Base-by-base conservation (phyloP, 1,140 invertebrate species). In the Asbolus verrucosus region DNA sequence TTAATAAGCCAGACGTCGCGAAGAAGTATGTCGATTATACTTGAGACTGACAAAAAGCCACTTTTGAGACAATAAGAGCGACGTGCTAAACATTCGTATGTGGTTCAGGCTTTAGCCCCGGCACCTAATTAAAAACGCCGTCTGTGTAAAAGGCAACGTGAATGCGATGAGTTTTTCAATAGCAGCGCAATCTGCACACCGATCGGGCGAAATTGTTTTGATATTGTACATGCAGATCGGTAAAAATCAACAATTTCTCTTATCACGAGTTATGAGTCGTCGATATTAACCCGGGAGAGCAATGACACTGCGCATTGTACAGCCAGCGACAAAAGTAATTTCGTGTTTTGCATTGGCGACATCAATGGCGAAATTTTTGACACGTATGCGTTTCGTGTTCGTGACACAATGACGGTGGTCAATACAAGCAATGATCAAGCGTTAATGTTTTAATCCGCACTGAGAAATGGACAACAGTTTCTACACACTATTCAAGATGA, bases 11-110 rank as follows among this genome's bases (percentile, higher is more conserved):
- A 63, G 39, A 63, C 39, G 61, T 63, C 61, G 61, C 61, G 33
- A 62, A 39, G 31, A 63, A 63, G 33, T 63, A 63, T 63, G 61
- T 39, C 61, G 61, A 63, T 63, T 63, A 63, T 63, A 63, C 31
- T 63, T 39, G 59, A 62, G 14, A 9, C 46, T 54, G 46, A 54
- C 46, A 54, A 54, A 54, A 54, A 54, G 46, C 46, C 21, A 54
- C 31, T 63, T 63, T 63, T 63, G 59, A 27, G 61, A 63, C 61
- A 63, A 63, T 63, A 41, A 63, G 39, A 62, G 61, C 61, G 33
- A 63, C 61, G 61, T 63, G 61, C 61, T 63, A 63, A 63, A 63
- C 61, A 63, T 63, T 63, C 61, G 41, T 63, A 63, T 63, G 61
- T 18, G 36, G 61, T 39, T 8, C 14, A 11, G 61, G 36, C 30